phyloP scores from a whole-genome alignment of 2,797 vertebrate genomes.

The Catamblyrhynchus diadema region DNA sequence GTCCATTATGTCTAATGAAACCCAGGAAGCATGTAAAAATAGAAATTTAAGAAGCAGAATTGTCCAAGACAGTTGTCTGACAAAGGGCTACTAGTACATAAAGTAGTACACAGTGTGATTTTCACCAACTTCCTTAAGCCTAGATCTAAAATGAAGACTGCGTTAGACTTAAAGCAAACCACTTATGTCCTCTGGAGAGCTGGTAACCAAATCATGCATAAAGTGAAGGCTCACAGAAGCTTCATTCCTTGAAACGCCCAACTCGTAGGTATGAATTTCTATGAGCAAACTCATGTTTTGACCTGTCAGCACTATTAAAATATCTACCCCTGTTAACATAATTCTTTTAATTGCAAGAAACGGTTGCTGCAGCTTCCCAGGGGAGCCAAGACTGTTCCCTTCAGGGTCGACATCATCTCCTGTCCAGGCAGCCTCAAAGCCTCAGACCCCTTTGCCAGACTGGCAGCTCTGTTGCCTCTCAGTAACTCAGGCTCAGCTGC shows the following conservation, averaged over 20 bases:
- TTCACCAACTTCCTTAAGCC: neutral
- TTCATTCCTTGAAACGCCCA: neutral
- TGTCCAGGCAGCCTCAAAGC: neutral
- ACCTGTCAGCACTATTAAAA: neutral
- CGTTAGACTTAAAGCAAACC: neutral
- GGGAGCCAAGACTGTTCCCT: neutral
- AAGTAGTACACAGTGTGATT: neutral
- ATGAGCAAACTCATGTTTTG: neutral
- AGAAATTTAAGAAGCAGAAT: neutral
- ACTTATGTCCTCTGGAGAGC: rapidly evolving
- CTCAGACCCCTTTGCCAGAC: neutral
- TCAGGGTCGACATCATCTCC: rapidly evolving
- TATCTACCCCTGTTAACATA: rapidly evolving
- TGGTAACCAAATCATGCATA: neutral
- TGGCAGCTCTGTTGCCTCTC: neutral
- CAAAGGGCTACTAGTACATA: neutral
- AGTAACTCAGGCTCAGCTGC: neutral
- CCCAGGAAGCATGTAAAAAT: neutral
- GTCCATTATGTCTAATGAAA: neutral
- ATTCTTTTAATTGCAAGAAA: neutral
- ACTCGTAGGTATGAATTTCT: neutral
- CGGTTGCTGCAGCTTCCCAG: neutral
- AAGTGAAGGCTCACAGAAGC: neutral
- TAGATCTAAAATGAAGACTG: neutral
- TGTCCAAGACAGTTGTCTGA: neutral